Evolutionary conservation across 2,888 invertebrate genomes (phyloP), one percentile per base, ranked within the genome.

Genomic region (Ophion ellenae): DNA sequence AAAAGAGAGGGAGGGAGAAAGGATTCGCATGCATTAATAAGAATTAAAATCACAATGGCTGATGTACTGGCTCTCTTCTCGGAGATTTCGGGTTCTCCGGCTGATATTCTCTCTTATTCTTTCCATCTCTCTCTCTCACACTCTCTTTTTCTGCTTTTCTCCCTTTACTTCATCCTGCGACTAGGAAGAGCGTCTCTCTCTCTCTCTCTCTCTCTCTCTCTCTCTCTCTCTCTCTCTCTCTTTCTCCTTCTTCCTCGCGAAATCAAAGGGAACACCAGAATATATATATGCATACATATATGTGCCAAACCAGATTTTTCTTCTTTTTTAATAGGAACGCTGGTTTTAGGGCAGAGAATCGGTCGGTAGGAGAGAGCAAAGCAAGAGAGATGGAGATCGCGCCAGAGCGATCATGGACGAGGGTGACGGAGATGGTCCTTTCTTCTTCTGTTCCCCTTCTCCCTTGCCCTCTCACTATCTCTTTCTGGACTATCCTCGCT

Each of bases 41-140:
- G 81, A 87, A 87, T 87, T 87, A 87, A 83, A 87, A 87, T 87
- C 75, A 87, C 84, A 87, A 86, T 86, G 40, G 86, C 69, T 77
- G 28, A 81, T 67, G 47, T 74, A 80, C 69, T 78, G 47, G 74
- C 67, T 75, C 70, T 70, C 63, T 75, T 36, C 59, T 74, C 45
- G 64, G 59, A 84, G 69, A 79, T 71, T 71, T 75, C 78, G 75
- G 69, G 71, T 74, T 79, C 80, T 53, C 76, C 67, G 81, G 70
- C 67, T 67, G 67, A 86, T 78, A 77, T 70, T 70, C 47, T 80
- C 28, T 63, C 81, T 81, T 66, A 67, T 74, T 81, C 74, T 61
- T 73, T 67, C 71, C 71, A 74, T 67, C 73, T 78, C 69, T 85
- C 81, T 67, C 79, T 81, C 70, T 86, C 79, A 73, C 75, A 73